Conservation (phyloP, 2,888 invertebrate genomes). For the Hirtodrosophila cameraria region DNA sequence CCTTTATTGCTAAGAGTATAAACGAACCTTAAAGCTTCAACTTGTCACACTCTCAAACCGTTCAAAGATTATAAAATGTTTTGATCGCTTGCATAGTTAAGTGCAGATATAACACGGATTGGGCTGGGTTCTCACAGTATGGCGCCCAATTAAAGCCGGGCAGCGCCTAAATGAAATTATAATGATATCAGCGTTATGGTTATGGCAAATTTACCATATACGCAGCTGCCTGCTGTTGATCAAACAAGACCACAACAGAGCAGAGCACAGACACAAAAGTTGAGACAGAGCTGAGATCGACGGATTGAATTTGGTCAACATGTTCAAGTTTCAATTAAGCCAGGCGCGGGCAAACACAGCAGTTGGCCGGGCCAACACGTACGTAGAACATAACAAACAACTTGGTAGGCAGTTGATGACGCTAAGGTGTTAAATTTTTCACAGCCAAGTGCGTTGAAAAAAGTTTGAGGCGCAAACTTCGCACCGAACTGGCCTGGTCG, state of each 20-base stretch:
- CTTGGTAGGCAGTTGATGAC: conserved; percentile 59
- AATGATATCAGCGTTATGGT: conserved; percentile 79
- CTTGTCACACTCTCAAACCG: conserved; percentile 22
- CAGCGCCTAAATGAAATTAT: conserved; percentile 78
- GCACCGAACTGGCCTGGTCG: conserved; percentile 40
- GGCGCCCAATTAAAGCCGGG: conserved; percentile 73
- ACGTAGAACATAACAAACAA: conserved; percentile 22
- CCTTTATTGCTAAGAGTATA: no score
- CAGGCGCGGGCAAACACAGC: conserved; percentile 50
- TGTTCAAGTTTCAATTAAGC: conserved; percentile 79
- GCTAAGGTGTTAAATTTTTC: conserved; percentile 81
- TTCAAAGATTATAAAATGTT: conserved; percentile 14
- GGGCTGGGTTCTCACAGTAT: conserved; percentile 74
- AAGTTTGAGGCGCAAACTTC: conserved; percentile 48
- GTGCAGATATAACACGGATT: conserved; percentile 5
- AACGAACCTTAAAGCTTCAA: conserved; percentile 22
- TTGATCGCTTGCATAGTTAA: no score
- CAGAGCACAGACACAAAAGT: conserved; percentile 7
- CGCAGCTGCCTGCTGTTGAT: conserved; percentile 27
- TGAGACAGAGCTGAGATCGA: conserved; percentile 14
- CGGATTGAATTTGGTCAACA: conserved; percentile 73
- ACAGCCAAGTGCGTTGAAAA: conserved; percentile 72
- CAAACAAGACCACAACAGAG: conserved; percentile 18
- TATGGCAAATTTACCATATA: conserved; percentile 82
- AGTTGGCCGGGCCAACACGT: conserved; percentile 54